phyloP scores from a whole-genome alignment of 2,797 vertebrate genomes.

The Falco rusticolus region DNA sequence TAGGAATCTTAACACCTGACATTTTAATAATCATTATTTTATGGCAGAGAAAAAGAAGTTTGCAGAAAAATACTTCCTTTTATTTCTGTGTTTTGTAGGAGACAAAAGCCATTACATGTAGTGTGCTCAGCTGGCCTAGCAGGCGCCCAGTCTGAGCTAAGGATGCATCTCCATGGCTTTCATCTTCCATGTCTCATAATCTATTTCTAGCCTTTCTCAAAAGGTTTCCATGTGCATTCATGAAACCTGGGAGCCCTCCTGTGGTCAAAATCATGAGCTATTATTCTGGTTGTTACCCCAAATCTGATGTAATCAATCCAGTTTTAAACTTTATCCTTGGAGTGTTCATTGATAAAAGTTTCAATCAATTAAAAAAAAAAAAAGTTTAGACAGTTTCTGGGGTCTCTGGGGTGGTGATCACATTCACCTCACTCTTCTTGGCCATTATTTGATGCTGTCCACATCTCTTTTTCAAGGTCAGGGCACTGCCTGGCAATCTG shows the following conservation, averaged over 20 bases:
- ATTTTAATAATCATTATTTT: not conserved
- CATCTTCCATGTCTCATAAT: not conserved
- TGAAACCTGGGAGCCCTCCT: constrained; percentile 67
- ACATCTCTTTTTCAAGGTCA: not conserved
- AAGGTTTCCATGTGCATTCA: not conserved
- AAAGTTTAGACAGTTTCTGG: not conserved
- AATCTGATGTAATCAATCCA: not conserved
- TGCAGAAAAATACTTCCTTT: not conserved
- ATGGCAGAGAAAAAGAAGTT: not conserved
- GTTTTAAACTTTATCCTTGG: not conserved
- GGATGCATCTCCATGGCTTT: not conserved
- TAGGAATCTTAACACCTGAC: not conserved
- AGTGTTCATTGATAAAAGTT: not conserved
- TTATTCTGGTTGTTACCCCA: not conserved
- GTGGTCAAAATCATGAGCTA: constrained; percentile 49
- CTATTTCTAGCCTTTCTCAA: not conserved
- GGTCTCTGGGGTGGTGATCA: not conserved
- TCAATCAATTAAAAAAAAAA: not conserved
- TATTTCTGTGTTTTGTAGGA: not conserved
- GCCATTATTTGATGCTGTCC: not conserved
- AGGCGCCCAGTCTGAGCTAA: not conserved
- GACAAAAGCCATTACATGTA: not conserved
- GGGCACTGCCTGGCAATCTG: not conserved
- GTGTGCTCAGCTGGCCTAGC: not conserved
- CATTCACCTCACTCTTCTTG: not conserved